Conservation (phyloP, 2,888 invertebrate species). For the Allophyes oxyacanthae region DNA sequence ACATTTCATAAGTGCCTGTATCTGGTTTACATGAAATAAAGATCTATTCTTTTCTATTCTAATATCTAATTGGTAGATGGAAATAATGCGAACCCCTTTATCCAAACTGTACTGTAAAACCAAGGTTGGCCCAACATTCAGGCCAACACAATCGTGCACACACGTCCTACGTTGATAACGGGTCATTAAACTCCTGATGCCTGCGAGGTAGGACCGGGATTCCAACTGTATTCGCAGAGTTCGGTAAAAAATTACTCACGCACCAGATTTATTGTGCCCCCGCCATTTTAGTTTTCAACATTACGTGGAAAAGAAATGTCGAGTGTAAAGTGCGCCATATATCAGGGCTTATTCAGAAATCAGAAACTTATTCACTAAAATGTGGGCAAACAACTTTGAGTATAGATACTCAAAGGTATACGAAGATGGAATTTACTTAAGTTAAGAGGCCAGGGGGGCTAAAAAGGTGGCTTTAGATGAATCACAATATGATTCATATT, state of each 20-base stretch:
- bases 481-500: too few species aligned
- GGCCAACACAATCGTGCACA: slow-evolving; percentile 11
- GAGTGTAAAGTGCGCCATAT: slow-evolving; percentile 9
- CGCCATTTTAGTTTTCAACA: slow-evolving; percentile 45
- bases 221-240: slow-evolving; percentile 31
- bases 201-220: slow-evolving; percentile 11
- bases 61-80: not conserved
- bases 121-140: not conserved
- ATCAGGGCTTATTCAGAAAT: too few species aligned
- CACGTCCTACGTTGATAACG: slow-evolving; percentile 31
- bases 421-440: too few species aligned
- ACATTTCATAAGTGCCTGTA: too few species aligned
- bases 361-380: too few species aligned
- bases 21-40: too few species aligned
- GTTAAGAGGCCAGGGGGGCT: too few species aligned
- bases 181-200: slow-evolving; percentile 51
- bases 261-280: slow-evolving; percentile 41
- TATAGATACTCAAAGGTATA: too few species aligned
- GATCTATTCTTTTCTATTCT: not conserved
- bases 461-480: too few species aligned
- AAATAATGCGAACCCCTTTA: too few species aligned
- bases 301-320: slow-evolving; percentile 23
- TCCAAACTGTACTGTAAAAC: not conserved
- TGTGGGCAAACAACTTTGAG: too few species aligned
- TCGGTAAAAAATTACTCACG: slow-evolving; percentile 42